These are phyloP conservation scores for Zele albiditarsus DNA, from an alignment of 2,888 invertebrate genomes.

Conservation along the genomic window DNA sequence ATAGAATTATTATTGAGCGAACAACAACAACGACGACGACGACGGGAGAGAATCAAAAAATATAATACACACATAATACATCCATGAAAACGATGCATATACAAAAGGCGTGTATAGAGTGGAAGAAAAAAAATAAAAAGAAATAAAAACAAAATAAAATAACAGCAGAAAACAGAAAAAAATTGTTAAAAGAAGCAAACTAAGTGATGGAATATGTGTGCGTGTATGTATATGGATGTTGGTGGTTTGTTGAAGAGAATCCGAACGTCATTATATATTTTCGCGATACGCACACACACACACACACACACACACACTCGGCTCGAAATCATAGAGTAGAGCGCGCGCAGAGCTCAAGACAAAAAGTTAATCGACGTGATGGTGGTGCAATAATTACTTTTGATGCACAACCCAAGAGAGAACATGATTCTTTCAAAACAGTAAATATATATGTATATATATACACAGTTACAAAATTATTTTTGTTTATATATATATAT, in stretches of 20 bases:
- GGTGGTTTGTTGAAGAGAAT: slow-evolving; percentile 24
- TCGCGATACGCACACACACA: slow-evolving; percentile 44
- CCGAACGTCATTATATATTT: slow-evolving; percentile 43
- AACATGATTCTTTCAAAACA: slow-evolving; percentile 26
- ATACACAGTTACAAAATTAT: neutral
- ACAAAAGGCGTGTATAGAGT: neutral
- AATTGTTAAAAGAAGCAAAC: slow-evolving; percentile 21
- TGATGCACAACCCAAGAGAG: slow-evolving; percentile 47
- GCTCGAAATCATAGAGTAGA: slow-evolving; percentile 66
- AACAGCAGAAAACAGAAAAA: slow-evolving; percentile 18
- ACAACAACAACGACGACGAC: slow-evolving; percentile 39
- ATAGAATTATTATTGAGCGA: slow-evolving; percentile 63
- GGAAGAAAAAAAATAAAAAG: slow-evolving; percentile 23
- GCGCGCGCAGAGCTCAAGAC: slow-evolving; percentile 48
- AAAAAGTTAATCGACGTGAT: slow-evolving; percentile 69
- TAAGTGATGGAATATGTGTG: slow-evolving; percentile 15
- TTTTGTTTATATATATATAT: too few relatives aligned
- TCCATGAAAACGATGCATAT: neutral
- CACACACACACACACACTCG: too few relatives aligned
- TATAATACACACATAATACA: slow-evolving; percentile 2
- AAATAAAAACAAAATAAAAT: slow-evolving; percentile 20
- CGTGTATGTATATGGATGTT: neutral
- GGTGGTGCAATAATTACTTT: slow-evolving; percentile 67
- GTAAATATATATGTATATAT: slow-evolving; percentile 12
- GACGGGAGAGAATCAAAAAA: slow-evolving; percentile 21